These are phyloP conservation scores for Gadus macrocephalus DNA, from an alignment of 2,113 vertebrate species.

Conservation along the genomic window DNA sequence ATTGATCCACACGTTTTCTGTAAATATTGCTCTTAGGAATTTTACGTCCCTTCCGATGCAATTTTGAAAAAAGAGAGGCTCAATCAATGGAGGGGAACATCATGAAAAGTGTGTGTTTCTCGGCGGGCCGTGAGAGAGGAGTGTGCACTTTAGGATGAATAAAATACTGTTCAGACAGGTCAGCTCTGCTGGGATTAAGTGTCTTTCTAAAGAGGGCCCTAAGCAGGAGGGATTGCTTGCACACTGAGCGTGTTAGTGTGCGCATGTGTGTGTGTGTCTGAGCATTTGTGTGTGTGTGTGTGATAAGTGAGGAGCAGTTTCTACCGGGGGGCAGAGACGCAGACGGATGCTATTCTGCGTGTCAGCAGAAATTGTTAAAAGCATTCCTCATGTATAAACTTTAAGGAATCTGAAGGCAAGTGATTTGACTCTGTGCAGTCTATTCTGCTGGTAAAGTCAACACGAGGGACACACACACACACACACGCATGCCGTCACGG, in stretches of 20 bases:
- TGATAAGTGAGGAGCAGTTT: conserved; percentile 9
- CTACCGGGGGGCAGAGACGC: conserved; percentile 28
- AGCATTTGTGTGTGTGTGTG: too few species aligned
- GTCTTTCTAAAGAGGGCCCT: not conserved
- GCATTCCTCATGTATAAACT: conserved; percentile 25
- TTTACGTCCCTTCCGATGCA: too few species aligned
- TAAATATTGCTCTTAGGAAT: too few species aligned
- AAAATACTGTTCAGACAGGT: not conserved
- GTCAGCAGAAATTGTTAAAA: conserved; percentile 40
- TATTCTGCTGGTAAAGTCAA: conserved; percentile 21
- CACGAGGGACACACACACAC: conserved; percentile 8
- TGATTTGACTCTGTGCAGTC: conserved; percentile 35
- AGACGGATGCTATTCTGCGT: conserved; percentile 9
- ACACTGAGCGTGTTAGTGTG: not conserved
- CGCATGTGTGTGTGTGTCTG: not conserved
- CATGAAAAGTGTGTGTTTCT: too few species aligned
- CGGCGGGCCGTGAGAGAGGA: not conserved
- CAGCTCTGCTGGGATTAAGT: not conserved
- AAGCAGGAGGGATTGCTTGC: not conserved
- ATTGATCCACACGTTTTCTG: too few species aligned
- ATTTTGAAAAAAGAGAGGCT: too few species aligned
- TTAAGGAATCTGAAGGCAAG: conserved; percentile 31
- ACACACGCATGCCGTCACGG: not conserved
- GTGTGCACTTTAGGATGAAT: not conserved
- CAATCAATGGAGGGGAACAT: too few species aligned